phyloP scores from a whole-genome alignment of 2,888 invertebrate species.

The Coleophora deauratella region DNA sequence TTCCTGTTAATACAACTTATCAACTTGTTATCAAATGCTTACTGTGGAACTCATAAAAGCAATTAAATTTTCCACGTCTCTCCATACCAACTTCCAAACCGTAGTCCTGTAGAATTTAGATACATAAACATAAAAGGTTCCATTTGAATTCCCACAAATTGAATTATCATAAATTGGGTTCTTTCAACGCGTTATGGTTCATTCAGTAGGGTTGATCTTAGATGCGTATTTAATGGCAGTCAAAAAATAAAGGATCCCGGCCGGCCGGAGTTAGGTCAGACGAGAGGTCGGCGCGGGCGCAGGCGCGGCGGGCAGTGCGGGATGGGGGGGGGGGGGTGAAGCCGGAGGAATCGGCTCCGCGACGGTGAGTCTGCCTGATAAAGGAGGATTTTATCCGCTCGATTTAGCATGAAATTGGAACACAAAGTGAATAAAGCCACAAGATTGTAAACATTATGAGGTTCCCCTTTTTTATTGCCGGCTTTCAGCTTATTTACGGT shows the following conservation, averaged over 20 bases:
- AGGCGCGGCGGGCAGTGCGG: constrained; percentile 9
- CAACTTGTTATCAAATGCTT: no score
- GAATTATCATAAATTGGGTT: constrained; percentile 53
- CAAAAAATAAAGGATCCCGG: constrained; percentile 23
- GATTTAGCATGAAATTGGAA: constrained; percentile 75
- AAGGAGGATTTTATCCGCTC: constrained; percentile 70
- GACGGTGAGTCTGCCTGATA: constrained; percentile 70
- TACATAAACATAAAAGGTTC: constrained; percentile 30
- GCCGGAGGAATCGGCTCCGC: constrained; percentile 30
- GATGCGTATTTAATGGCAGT: constrained; percentile 57
- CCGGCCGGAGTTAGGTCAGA: constrained; percentile 16
- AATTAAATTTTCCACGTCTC: background rate
- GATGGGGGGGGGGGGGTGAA: constrained; percentile 19
- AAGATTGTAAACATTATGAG: constrained; percentile 73
- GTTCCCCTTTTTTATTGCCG: constrained; percentile 66
- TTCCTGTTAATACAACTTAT: no score
- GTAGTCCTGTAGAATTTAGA: no score
- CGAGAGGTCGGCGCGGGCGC: constrained; percentile 16
- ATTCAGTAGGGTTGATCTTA: constrained; percentile 50
- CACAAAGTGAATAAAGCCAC: constrained; percentile 75
- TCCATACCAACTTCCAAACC: background rate
- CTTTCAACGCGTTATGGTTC: constrained; percentile 48
- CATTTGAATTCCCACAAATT: constrained; percentile 44
- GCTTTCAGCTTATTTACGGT: constrained; percentile 67
- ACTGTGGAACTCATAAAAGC: background rate